These are phyloP conservation scores for Micrastur ruficollis DNA, from an alignment of 2,797 vertebrate genomes.

Conservation along the genomic window DNA sequence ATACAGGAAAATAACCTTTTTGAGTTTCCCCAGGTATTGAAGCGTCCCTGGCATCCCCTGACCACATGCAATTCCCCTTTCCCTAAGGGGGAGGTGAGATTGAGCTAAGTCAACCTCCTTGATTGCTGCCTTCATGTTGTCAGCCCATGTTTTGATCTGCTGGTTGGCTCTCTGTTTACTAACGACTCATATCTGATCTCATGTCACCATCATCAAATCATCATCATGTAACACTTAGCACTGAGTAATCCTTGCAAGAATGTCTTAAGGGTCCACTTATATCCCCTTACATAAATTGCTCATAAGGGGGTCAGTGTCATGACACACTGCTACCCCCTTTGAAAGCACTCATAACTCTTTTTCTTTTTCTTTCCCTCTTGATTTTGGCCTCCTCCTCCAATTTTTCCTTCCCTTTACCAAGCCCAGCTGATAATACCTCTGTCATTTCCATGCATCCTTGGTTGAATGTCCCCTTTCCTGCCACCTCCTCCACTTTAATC, in stretches of 20 bases:
- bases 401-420: not conserved
- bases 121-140: not conserved
- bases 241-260: not conserved
- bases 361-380: not conserved
- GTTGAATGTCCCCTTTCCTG: not conserved
- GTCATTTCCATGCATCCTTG: not conserved
- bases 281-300: not conserved
- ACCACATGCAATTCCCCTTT: not conserved
- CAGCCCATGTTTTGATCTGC: not conserved
- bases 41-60: not conserved
- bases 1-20: not conserved
- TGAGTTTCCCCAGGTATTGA: not conserved
- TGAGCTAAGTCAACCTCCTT: not conserved
- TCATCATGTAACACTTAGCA: not conserved
- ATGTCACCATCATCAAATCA: not conserved
- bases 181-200: not conserved
- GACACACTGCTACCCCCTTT: not conserved
- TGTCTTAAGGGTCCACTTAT: not conserved
- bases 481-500: not conserved
- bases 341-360: not conserved
- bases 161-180: not conserved
- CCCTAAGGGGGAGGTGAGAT: fast-evolving
- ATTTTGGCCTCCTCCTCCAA: not conserved
- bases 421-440: not conserved
- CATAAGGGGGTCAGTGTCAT: not conserved